Evolutionary conservation across 2,113 vertebrate species (phyloP).

Genomic region (Paedocypris sp.): DNA sequence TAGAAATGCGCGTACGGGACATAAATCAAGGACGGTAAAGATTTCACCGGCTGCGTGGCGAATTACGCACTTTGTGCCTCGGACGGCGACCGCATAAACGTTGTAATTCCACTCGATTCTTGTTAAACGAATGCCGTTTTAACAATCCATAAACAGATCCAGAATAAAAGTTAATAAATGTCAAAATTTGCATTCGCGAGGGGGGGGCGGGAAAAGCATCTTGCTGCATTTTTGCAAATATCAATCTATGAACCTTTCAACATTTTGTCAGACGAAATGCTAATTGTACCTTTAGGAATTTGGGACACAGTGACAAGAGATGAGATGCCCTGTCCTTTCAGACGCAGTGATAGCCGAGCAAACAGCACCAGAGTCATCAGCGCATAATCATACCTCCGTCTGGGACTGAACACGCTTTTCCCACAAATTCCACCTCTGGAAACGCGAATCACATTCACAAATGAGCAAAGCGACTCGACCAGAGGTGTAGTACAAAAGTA

Average conservation of each 20-base stretch:
- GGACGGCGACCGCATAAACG: conserved; percentile 98
- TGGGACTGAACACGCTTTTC: conserved; percentile 12
- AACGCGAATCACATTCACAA: too few relatives aligned
- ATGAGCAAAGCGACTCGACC: too few relatives aligned
- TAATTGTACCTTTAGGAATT: conserved; percentile 99
- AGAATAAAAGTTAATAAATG: conserved; percentile 99
- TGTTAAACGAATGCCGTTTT: conserved; percentile 98
- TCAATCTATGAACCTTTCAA: conserved; percentile 99
- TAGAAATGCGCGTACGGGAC: conserved; percentile 95
- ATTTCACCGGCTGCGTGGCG: conserved; percentile 97
- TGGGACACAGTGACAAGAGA: conserved; percentile 99
- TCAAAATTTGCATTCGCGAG: conserved; percentile 99
- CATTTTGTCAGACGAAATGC: conserved; percentile 99
- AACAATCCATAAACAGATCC: conserved; percentile 99
- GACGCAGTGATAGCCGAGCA: conserved; percentile 76
- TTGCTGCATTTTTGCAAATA: conserved; percentile 98
- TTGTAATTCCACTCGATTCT: conserved; percentile 98
- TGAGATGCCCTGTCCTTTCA: conserved; percentile 98
- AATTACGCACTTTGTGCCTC: conserved; percentile 94
- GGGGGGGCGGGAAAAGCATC: conserved; percentile 79
- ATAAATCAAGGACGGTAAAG: conserved; percentile 98
- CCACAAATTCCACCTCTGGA: background rate
- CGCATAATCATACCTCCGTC: conserved; percentile 25
- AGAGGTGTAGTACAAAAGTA: too few relatives aligned
- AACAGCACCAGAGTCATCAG: conserved; percentile 33